Evolutionary conservation across 2,113 vertebrate genomes (phyloP), one percentile per base, ranked within the genome.

Genomic region (Nestor notabilis): DNA sequence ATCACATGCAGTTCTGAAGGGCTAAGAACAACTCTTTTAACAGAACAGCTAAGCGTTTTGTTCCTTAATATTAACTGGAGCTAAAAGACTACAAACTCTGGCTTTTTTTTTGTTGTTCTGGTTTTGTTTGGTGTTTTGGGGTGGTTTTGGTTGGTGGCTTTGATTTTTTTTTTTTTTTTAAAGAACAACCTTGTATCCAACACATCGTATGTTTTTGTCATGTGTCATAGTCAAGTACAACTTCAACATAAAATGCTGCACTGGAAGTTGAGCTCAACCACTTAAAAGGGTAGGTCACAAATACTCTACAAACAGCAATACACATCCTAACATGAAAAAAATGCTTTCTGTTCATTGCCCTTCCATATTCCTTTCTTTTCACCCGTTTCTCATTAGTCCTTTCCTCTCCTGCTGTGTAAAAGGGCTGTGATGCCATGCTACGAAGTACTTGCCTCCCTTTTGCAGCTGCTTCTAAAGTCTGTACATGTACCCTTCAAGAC

Each of bases 1-100:
- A 89, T 69, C 97, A 95, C 80, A 65, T 63, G 83, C 65, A 79
- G 66, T 53, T 89, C 65, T 33, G n/a, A 92, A 95, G 56, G 44
- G 47, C 63, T 61, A 89, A 81, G 83, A 93, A 63, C 31, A 81
- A 72, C 16, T 52, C 41, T 52, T 52, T 53, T 52, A 87, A 65
- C 2, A 5, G 18, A 63, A 5, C 9, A 86, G 61, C 47, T 68
- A 88, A 92, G 55, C 63, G 88, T 39, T 95, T 92, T 70, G 12
- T 39, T 91, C 80, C 83, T 93, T 90, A 93, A 89, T 83, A 87
- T 82, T 97, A 90, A 94, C 95, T 58, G 17, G 19, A 72, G 49
- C 39, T 78, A 77, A 35, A 74, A 77, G 56, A 87, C 33, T n/a
- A 53, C 5, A 47, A 68, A 11, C 3, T 31, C 72, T 27, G 17